Conservation (phyloP, 2,888 invertebrate genomes). For the Dryobota labecula region DNA sequence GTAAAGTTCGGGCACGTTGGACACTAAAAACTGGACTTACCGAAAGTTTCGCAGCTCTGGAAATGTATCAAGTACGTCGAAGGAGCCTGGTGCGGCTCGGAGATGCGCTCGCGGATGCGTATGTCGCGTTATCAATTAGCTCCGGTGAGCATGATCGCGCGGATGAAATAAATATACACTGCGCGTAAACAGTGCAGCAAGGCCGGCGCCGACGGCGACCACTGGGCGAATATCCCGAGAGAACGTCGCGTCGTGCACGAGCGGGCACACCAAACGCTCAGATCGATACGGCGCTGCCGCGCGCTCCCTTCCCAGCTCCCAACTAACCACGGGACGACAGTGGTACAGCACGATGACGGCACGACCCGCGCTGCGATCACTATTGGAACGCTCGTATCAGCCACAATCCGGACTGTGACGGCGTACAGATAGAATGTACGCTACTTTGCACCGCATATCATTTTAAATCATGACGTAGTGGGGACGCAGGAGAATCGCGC, state of each 20-base stretch:
- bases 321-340: slow-evolving; percentile 71
- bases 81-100: slow-evolving; percentile 66
- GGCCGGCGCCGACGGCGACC: slow-evolving; percentile 89
- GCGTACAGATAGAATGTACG: slow-evolving; percentile 75
- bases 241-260: slow-evolving; percentile 86
- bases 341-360: slow-evolving; percentile 63
- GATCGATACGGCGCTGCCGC: slow-evolving; percentile 87
- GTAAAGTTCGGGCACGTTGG: slow-evolving; percentile 43
- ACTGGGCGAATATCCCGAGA: slow-evolving; percentile 88
- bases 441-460: slow-evolving; percentile 80
- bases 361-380: slow-evolving; percentile 67
- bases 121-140: slow-evolving; percentile 84
- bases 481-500: slow-evolving; percentile 79
- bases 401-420: slow-evolving; percentile 72
- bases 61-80: slow-evolving; percentile 73
- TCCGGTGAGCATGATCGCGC: slow-evolving; percentile 85
- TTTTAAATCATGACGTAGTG: slow-evolving; percentile 84
- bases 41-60: slow-evolving; percentile 69
- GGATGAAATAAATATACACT: slow-evolving; percentile 81
- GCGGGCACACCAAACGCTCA: slow-evolving; percentile 83
- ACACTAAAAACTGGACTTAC: slow-evolving; percentile 67
- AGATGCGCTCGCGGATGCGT: slow-evolving; percentile 77
- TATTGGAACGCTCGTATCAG: slow-evolving; percentile 71
- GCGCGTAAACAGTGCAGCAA: slow-evolving; percentile 87
- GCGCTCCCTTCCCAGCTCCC: slow-evolving; percentile 83